Conservation (phyloP, 2,888 invertebrate species). For the Tanaodytes sp. region DNA sequence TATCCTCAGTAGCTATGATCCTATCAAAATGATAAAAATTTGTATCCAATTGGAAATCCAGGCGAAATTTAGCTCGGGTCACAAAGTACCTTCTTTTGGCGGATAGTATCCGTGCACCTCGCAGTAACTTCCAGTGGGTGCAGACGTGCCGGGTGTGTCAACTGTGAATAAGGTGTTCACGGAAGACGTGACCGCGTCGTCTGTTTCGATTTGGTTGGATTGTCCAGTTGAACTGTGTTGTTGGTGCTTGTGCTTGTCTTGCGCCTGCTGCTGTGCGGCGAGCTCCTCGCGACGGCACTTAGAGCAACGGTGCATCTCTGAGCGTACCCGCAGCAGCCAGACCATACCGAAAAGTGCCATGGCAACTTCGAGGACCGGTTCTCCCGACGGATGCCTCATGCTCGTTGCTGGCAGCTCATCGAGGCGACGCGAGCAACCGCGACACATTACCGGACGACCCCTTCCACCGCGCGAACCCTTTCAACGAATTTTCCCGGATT, state of each 20-base stretch:
- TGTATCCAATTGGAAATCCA: no score
- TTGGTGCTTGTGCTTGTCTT: slow-evolving; percentile 64
- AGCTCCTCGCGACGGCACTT: slow-evolving; percentile 78
- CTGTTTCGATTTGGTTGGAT: slow-evolving; percentile 60
- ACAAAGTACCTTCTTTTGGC: slow-evolving; percentile 76
- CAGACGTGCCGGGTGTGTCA: slow-evolving; percentile 72
- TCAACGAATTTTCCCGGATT: no score
- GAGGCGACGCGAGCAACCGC: slow-evolving; percentile 67
- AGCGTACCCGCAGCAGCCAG: slow-evolving; percentile 86
- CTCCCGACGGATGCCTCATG: slow-evolving; percentile 71
- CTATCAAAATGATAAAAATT: no score
- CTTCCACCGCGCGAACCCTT: slow-evolving; percentile 9
- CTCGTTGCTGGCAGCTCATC: slow-evolving; percentile 69
- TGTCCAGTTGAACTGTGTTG: slow-evolving; percentile 53
- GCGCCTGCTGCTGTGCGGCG: slow-evolving; percentile 65
- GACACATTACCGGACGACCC: slow-evolving; percentile 64
- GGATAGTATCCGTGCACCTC: slow-evolving; percentile 77
- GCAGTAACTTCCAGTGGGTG: slow-evolving; percentile 75
- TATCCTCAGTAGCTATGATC: no score
- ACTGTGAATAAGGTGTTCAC: slow-evolving; percentile 75
- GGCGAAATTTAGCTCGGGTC: no score
- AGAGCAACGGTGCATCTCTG: slow-evolving; percentile 84
- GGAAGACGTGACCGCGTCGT: slow-evolving; percentile 67
- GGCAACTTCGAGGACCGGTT: slow-evolving; percentile 74
- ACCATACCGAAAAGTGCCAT: slow-evolving; percentile 92